These are phyloP conservation scores for Magallana ariakensis DNA, from an alignment of 1,140 invertebrate genomes.

Conservation along the genomic window DNA sequence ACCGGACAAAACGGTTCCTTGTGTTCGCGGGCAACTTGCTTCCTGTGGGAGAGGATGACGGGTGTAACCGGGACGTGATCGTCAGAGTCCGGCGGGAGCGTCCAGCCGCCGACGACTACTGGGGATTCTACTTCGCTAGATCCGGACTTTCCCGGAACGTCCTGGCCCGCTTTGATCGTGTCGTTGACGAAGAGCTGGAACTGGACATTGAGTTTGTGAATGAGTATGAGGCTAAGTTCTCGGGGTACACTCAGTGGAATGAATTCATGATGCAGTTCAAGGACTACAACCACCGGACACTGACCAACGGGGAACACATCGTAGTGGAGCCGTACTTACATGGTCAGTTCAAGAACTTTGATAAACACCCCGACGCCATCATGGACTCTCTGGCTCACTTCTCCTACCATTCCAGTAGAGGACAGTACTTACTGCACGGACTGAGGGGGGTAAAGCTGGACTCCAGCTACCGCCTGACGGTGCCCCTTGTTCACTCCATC, in stretches of 20 bases:
- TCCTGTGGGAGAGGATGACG: constrained; percentile 35
- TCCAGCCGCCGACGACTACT: constrained; percentile 30
- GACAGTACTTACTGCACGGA: constrained; percentile 8
- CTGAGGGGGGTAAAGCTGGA: constrained; percentile 11
- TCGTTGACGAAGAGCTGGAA: constrained; percentile 32
- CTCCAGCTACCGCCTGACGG: background rate
- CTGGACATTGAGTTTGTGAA: constrained; percentile 39
- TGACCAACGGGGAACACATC: constrained; percentile 26
- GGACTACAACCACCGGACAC: constrained; percentile 26
- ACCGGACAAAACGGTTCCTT: constrained; percentile 30
- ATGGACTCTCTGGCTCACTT: constrained; percentile 16
- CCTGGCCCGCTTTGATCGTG: background rate
- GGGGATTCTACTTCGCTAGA: constrained; percentile 31
- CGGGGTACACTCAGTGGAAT: constrained; percentile 28
- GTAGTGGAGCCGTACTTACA: constrained; percentile 37
- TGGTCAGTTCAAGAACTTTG: constrained; percentile 36
- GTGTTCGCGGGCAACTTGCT: constrained; percentile 12
- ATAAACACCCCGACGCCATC: constrained; percentile 1
- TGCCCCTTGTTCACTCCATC: constrained; percentile 34
- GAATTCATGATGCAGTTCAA: constrained; percentile 40
- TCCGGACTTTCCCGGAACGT: background rate
- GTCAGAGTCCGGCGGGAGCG: constrained; percentile 31
- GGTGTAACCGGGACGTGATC: constrained; percentile 14
- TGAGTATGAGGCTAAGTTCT: constrained; percentile 23
- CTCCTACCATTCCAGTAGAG: constrained; percentile 16